phyloP scores from a whole-genome alignment of 2,113 vertebrate genomes.

The Tauraco erythrolophus region DNA sequence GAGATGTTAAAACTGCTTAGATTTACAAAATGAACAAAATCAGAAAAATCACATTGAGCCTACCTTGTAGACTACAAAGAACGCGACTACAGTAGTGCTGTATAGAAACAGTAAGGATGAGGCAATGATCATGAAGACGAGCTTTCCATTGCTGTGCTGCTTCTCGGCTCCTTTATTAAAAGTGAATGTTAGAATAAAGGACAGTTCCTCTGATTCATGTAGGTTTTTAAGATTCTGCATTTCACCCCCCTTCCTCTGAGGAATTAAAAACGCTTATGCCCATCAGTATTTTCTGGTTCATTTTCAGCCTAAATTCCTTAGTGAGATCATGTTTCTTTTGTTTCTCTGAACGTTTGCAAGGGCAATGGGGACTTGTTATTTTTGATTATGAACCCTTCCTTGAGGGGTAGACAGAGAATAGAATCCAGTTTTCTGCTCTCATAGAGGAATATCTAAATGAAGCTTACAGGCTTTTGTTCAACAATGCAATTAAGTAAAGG shows the following conservation, averaged over 20 bases:
- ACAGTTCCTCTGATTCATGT: background rate
- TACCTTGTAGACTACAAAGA: constrained; percentile 63
- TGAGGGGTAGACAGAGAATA: background rate
- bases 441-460: background rate
- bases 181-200: constrained; percentile 22
- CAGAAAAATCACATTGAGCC: background rate
- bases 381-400: background rate
- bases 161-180: constrained; percentile 7
- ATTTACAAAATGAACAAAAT: background rate
- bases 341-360: background rate
- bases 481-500: background rate
- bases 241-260: background rate
- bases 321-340: background rate
- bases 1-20: background rate
- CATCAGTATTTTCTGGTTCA: background rate
- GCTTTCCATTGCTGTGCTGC: background rate
- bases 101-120: constrained; percentile 65
- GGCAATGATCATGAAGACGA: background rate
- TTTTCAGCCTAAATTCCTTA: background rate
- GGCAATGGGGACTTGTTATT: background rate
- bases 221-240: background rate
- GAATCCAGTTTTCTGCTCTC: background rate
- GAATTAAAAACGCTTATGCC: background rate
- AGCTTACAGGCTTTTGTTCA: background rate
- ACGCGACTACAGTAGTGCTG: background rate